A percentile compares a stretch with the other conserved stretches of the same genome.
phyloP scores from a whole-genome alignment of 2,888 invertebrate genomes.

The Meganola albula region DNA sequence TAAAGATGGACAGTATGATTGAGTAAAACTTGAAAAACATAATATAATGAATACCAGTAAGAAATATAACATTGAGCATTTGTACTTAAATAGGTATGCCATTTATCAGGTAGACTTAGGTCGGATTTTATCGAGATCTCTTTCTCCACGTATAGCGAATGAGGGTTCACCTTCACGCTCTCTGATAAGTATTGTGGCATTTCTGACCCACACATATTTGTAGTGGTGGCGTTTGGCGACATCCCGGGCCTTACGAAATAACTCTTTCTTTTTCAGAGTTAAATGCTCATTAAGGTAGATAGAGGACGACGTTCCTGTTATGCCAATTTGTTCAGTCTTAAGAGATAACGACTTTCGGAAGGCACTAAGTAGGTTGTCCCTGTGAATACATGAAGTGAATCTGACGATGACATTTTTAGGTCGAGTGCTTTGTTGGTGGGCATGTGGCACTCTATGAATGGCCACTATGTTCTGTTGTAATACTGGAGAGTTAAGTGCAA shows the following conservation, averaged over 20 bases:
- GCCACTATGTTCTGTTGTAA: neutral
- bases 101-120: too few relatives aligned
- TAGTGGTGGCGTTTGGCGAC: neutral
- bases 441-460: conserved; percentile 5
- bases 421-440: neutral
- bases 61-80: too few relatives aligned
- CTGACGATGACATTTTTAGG: conserved; percentile 4
- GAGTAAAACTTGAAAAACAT: too few relatives aligned
- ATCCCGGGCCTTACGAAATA: conserved; percentile 3
- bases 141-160: neutral
- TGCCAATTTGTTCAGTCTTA: conserved; percentile 1
- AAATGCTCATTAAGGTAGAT: conserved; percentile 1
- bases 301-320: neutral
- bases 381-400: neutral
- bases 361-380: conserved; percentile 1
- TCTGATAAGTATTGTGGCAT: conserved; percentile 1
- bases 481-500: neutral
- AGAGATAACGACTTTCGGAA: neutral
- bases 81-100: too few relatives aligned
- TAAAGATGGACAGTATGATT: too few relatives aligned
- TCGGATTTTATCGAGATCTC: too few relatives aligned
- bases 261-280: neutral
- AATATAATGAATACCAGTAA: too few relatives aligned
- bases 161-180: neutral
- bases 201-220: conserved; percentile 1